Evolutionary conservation across 2,797 vertebrate genomes (phyloP), one percentile per base, ranked within the genome.

Genomic region (Tolypeutes matacus): DNA sequence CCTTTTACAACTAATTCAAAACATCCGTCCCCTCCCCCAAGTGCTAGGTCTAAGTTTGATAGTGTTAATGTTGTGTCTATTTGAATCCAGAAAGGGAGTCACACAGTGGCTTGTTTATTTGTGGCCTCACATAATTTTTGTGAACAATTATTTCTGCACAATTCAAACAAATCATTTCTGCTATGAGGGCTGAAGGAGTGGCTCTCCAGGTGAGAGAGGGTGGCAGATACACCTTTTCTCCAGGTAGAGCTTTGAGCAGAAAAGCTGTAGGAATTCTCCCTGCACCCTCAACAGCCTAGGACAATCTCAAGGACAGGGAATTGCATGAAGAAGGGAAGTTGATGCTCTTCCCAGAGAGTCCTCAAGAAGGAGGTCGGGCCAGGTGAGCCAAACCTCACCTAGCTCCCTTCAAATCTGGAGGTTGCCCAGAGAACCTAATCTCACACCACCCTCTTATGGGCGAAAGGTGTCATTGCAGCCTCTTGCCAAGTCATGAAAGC

Each of bases 371-470:
- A 67, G 2, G 5, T 36, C 25, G 42, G 13, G 64, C 60, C 75
- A n/a, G 29, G 34, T 29, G 39, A 72, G 34, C 31, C 27, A 58
- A 46, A 64, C 27, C 13, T 62, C 11, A 3, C 25, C 14, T 4
- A 51, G 12, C 27, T 85, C 76, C 25, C 29, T 81, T 46, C 58
- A 17, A 39, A 70, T 17, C 8, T 1, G 4, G 29, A 76, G 46
- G 27, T 46, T 58, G 36, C 56, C 34, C 21, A 9, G 67, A 75
- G 58, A 90, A 75, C 6, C 65, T 56, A 53, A 5, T 95, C 27
- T 76, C 31, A 0, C 67, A 36, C 49, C 67, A 8, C 95, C 91
- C 93, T 85, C 96, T 95, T 69, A 94, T 93, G 97, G 94, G 1
- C 69, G 1, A 9, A 18, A 70, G 34, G 0, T 27, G 5, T 72